Evolutionary conservation across 1,140 invertebrate genomes (phyloP), one percentile per base, ranked within the genome.

Genomic region (Brachionus rotundiformis): DNA sequence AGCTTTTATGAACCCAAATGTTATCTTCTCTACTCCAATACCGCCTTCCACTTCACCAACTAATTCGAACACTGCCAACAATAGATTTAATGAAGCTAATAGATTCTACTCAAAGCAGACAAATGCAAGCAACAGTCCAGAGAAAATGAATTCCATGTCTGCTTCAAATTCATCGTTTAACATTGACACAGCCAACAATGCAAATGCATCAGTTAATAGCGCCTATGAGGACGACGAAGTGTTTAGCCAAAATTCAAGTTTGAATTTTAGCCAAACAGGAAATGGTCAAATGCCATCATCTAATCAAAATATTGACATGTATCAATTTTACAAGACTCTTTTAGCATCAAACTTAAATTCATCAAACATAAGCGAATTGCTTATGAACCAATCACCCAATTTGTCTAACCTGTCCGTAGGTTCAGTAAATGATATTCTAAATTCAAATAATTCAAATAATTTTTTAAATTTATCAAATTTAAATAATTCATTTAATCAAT

Each of bases 131-230:
- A 73, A 73, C 25, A 73, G 36, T 41, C 68, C 68, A 10, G 68
- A 73, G 6, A 73, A 73, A 73, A 44, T 73, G 8, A 73, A 73
- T 11, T 73, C 68, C 13, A 73, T 73, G 33, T 73, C 68, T 23
- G 68, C 68, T 13, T 73, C 68, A 2, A 73, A 73, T 44, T 73
- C 68, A 44, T 73, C 68, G 19, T 73, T 73, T 13, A 73, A 73
- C 25, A 31, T 73, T 10, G 39, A 44, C 19, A 73, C 44, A 16
- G 36, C 19, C 36, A 73, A 47, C 31, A 71, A 71, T 73, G 19
- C 68, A 44, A 73, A 73, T 23, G 68, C 25, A 8, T 73, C 68
- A 25, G 68, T 73, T 1, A 73, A 73, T 16, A 73, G 68, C 41
- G 68, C 25, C 3, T 73, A 73, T 27, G 68, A 73, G 23, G 68